Base-by-base conservation (phyloP, 53 echinoderm and acorn worm species). In the Glandiceps talaboti region DNA sequence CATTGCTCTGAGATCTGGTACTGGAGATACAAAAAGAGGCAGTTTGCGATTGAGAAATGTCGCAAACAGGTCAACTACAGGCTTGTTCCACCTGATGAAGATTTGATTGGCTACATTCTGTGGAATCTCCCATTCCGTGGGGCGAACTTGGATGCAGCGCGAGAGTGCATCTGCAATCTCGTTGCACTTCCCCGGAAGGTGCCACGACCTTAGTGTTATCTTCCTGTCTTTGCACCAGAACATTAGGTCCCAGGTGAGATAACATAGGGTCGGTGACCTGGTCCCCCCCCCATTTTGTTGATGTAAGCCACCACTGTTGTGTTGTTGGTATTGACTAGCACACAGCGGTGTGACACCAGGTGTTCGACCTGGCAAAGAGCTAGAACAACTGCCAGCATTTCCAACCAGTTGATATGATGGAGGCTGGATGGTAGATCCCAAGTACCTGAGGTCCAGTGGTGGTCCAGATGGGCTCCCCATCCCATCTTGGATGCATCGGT, bases 261-360 rank as follows among this genome's bases (percentile, higher is more conserved):
- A 31, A 79, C 81, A 86, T 28, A 80, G 81, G 25, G 28, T 1
- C 30, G 33, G 75, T 14, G 83, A 80, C 26, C 74, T 29, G 28
- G 83, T 83, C 26, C 86, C 86, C n/a, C n/a, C 0, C 89, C 83
- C 25, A 83, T 27, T 27, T 25, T 27, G 81, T 86, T 86, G 73
- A 80, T 86, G 78, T 89, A 83, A 0, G 89, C 74, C 28, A 83
- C 89, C 0, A 86, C 80, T 25, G 81, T 86, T 20, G 82, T 28
- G 26, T 83, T 86, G 82, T 89, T 80, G 28, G 86, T 81, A 31
- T 30, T 26, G 27, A 74, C 31, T 1, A 1, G 85, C 81, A 26
- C 33, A 0, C 77, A 25, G 30, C 30, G 75, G 31, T 25, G 73
- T 27, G 25, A 26, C 25, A 77, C 33, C 0, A 0, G 1, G 27